Conservation (phyloP, 2,888 invertebrate genomes). For the Morinoia aosen region DNA sequence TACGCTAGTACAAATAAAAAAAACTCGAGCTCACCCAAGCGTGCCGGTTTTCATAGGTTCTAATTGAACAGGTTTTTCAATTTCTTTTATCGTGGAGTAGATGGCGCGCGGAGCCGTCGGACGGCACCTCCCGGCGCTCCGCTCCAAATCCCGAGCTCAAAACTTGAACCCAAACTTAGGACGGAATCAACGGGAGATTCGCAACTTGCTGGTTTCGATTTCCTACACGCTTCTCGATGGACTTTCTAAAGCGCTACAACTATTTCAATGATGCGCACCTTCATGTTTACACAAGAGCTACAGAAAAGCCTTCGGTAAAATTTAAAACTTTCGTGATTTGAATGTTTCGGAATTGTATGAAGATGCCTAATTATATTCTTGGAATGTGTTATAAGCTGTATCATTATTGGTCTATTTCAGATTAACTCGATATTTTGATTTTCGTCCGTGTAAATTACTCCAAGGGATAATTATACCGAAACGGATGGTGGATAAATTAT, state of each 20-base stretch:
- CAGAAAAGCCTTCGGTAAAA: neutral
- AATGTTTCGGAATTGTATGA: no score
- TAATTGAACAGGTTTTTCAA: slow-evolving; percentile 4
- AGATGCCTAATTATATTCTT: no score
- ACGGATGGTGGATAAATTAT: no score
- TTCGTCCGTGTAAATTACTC: no score
- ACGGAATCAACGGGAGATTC: neutral
- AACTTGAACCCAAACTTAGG: neutral
- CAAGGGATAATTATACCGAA: no score
- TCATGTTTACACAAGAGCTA: neutral
- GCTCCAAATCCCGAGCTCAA: neutral
- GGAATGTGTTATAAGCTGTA: no score
- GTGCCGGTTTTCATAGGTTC: neutral
- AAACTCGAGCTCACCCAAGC: neutral
- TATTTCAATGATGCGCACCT: neutral
- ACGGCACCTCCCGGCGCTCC: neutral
- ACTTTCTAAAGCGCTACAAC: neutral
- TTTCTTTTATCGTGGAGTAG: slow-evolving; percentile 17
- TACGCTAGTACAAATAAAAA: neutral
- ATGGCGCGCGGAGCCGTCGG: neutral
- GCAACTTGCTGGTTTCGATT: neutral
- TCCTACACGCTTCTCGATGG: neutral
- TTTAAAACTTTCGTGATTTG: no score
- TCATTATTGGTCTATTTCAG: no score
- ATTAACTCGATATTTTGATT: no score